Evolutionary conservation across 2,113 vertebrate genomes (phyloP), one percentile per base, ranked within the genome.

Genomic region (Cranoglanis bouderius): DNA sequence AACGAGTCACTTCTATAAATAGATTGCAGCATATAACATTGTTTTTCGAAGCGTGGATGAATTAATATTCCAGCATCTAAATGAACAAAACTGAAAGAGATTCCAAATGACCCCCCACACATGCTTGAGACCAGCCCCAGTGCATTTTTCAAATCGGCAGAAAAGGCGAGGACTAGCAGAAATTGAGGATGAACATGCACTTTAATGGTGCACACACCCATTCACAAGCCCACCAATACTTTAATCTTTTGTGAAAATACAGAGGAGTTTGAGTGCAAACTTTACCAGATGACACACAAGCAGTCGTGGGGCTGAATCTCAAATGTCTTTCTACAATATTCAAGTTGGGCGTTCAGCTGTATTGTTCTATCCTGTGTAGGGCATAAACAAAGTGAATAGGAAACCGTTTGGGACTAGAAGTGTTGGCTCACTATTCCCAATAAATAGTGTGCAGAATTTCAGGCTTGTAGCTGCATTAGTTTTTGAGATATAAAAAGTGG

Each of bases 1-100:
- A 40, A 61, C 35, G 6, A 43, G 38, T 43, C 13, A 29, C 35
- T 83, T 61, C 81, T 61, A 83, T 83, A 83, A 83, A 83, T 83
- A 82, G 80, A 57, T 59, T 59, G 32, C 19, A 14, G 80, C 53
- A 59, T 26, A 29, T 18, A 32, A 0, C n/a, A 9, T 81, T 35
- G 32, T 81, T 81, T 51, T 51, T 32, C 2, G 2, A 55, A 35
- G 51, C 38, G 32, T 5, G 10, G 19, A 59, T 59, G 78, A 81
- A 81, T 57, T 82, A 49, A 78, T 78, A 24, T 59, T 57, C 12
- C 80, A 59, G 32, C 53, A 57, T 19, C 53, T 13, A 35, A 35
- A 57, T 19, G 51, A 57, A 57, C 0, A 5, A 57, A 82, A 35
- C 49, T 46, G 4, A 32, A 81, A 9, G 4, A 55, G 46, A 21